These are phyloP conservation scores for Cheilosia vulpina DNA, from an alignment of 2,888 invertebrate species.

Conservation along the genomic window DNA sequence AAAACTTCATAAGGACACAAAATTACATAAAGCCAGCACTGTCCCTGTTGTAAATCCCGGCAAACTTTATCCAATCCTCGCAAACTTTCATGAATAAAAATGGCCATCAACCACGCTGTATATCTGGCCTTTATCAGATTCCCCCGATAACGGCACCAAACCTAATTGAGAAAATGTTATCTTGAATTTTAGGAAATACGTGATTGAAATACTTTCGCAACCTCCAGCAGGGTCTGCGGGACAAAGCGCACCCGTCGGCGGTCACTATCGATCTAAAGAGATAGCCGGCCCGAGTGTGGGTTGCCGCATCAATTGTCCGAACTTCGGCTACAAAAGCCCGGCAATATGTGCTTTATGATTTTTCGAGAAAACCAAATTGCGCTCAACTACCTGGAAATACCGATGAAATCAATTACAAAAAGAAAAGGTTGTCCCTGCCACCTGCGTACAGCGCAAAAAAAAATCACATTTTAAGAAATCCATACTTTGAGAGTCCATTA, in stretches of 20 bases:
- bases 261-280: too few relatives aligned
- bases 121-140: conserved; percentile 24
- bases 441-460: not conserved
- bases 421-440: not conserved
- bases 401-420: conserved; percentile 36
- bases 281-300: too few relatives aligned
- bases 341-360: conserved; percentile 41
- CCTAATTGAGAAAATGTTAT: conserved; percentile 57
- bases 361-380: conserved; percentile 14
- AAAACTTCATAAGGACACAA: conserved; percentile 4
- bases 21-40: conserved; percentile 6
- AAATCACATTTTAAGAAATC: not conserved
- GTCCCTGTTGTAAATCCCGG: not conserved
- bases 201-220: conserved; percentile 49
- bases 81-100: conserved; percentile 28
- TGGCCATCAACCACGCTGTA: conserved; percentile 12
- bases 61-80: conserved; percentile 25
- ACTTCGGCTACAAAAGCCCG: not conserved
- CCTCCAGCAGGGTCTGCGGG: not conserved
- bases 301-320: conserved; percentile 12
- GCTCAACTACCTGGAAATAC: conserved; percentile 8
- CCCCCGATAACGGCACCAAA: conserved; percentile 19
- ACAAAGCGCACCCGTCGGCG: too few relatives aligned
- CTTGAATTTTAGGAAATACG: conserved; percentile 44
- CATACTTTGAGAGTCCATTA: conserved; percentile 1